These are phyloP conservation scores for Sinelater perroti DNA, from an alignment of 2,888 invertebrate genomes.

Conservation along the genomic window DNA sequence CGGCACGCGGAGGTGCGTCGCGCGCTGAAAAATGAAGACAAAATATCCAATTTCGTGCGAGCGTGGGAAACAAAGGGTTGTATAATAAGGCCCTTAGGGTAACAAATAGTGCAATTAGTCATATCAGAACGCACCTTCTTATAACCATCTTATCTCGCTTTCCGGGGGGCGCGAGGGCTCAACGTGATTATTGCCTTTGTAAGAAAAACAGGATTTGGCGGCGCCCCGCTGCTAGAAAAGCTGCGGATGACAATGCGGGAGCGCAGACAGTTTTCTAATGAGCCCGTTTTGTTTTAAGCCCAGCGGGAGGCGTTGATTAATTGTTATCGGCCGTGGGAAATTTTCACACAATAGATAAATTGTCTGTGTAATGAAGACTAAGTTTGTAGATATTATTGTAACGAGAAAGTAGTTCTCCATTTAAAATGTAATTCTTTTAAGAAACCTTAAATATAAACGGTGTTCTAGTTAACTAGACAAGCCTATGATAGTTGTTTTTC, in stretches of 20 bases:
- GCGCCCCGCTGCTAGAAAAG: background rate
- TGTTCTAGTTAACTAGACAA: too few species aligned
- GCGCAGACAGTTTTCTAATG: constrained; percentile 16
- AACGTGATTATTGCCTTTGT: constrained; percentile 13
- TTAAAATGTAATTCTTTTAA: too few species aligned
- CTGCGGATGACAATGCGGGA: background rate
- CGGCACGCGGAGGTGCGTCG: too few species aligned
- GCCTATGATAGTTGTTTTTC: too few species aligned
- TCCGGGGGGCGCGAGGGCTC: background rate
- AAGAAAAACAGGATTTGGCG: background rate
- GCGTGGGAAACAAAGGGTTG: constrained; percentile 34
- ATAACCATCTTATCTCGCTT: constrained; percentile 24
- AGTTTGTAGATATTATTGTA: too few species aligned
- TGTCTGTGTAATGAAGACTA: constrained; percentile 14
- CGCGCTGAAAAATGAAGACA: constrained; percentile 23
- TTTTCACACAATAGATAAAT: too few species aligned
- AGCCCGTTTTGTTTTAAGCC: constrained; percentile 15
- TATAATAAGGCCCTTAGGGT: constrained; percentile 35
- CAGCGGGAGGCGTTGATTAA: constrained; percentile 15
- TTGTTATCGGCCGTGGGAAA: constrained; percentile 17
- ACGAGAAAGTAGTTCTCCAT: too few species aligned
- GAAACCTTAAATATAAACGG: too few species aligned
- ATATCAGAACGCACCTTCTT: constrained; percentile 35
- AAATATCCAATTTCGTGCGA: constrained; percentile 20
- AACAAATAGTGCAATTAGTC: constrained; percentile 42